Evolutionary conservation across 2,888 invertebrate genomes (phyloP).

Genomic region (Pinctada fucata): DNA sequence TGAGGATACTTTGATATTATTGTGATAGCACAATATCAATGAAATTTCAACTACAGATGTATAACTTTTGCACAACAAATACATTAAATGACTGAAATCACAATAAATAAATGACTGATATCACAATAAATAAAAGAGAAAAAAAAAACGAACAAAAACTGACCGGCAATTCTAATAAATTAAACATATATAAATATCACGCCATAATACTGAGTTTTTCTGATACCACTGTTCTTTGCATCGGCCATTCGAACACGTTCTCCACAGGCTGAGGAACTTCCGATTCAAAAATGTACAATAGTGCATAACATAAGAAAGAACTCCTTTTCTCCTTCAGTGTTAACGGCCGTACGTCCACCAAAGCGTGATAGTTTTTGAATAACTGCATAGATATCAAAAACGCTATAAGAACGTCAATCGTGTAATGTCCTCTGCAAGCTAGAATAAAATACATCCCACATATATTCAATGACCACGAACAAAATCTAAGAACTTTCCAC

Average conservation of each 20-base stretch:
- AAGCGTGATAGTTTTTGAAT: constrained; percentile 98
- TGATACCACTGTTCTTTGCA: constrained; percentile 7
- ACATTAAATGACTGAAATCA: too few species aligned
- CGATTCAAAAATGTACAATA: constrained; percentile 94
- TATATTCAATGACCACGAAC: constrained; percentile 98
- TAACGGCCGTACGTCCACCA: constrained; percentile 93
- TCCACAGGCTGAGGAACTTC: constrained; percentile 84
- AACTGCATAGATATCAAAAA: constrained; percentile 97
- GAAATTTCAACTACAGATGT: too few species aligned
- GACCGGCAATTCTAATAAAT: too few species aligned
- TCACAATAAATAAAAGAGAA: too few species aligned
- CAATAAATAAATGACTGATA: too few species aligned
- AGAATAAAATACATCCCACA: constrained; percentile 99
- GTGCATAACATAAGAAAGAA: constrained; percentile 97
- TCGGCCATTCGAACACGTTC: constrained; percentile 85
- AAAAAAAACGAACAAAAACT: too few species aligned
- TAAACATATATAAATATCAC: not conserved
- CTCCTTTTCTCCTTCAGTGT: constrained; percentile 85
- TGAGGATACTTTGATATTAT: too few species aligned
- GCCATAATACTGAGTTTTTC: not conserved
- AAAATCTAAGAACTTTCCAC: constrained; percentile 93
- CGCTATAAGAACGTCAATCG: constrained; percentile 99
- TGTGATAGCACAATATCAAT: too few species aligned
- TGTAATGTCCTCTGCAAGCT: constrained; percentile 99
- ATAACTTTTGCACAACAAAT: too few species aligned